phyloP scores from a whole-genome alignment of 2,888 invertebrate species.

The Penaeus monodon region DNA sequence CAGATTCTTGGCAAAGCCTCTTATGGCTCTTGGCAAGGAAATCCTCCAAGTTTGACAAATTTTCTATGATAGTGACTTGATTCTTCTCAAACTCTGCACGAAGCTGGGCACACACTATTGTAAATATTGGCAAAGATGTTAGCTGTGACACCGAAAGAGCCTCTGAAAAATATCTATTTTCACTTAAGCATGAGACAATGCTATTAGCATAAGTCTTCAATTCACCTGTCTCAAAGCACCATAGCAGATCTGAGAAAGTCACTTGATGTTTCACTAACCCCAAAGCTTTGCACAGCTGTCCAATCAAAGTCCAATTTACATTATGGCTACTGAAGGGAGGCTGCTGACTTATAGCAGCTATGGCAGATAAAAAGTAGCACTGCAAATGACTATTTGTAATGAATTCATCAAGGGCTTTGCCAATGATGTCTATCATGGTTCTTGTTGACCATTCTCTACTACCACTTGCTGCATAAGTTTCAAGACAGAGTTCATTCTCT shows the following conservation, averaged over 20 bases:
- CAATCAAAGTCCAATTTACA: slow-evolving; percentile 42
- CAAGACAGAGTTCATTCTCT: neutral
- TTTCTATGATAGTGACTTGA: slow-evolving; percentile 7
- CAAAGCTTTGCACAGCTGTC: slow-evolving; percentile 40
- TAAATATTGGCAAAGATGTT: slow-evolving; percentile 32
- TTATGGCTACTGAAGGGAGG: slow-evolving; percentile 42
- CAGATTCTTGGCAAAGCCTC: slow-evolving; percentile 25
- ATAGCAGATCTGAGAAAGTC: slow-evolving; percentile 24
- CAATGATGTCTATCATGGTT: slow-evolving; percentile 36
- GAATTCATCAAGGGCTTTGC: slow-evolving; percentile 34
- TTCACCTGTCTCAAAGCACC: slow-evolving; percentile 43
- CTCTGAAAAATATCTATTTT: slow-evolving; percentile 34
- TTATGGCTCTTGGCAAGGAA: slow-evolving; percentile 36
- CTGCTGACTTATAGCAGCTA: slow-evolving; percentile 39
- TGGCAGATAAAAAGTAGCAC: slow-evolving; percentile 18
- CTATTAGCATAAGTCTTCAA: slow-evolving; percentile 20
- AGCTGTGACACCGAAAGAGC: slow-evolving; percentile 43
- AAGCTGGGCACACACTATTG: slow-evolving; percentile 46
- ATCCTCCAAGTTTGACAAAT: slow-evolving; percentile 11
- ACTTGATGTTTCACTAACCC: slow-evolving; percentile 26
- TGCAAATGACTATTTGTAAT: slow-evolving; percentile 37
- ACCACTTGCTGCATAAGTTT: neutral
- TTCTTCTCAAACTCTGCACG: slow-evolving; percentile 47
- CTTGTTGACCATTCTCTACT: slow-evolving; percentile 23
- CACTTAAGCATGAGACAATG: slow-evolving; percentile 26